Percentiles rank a stretch among this genome's conserved stretches.
Evolutionary conservation across 2,797 vertebrate species (phyloP).

Genomic region (Acrossocheilus wenchowensis): DNA sequence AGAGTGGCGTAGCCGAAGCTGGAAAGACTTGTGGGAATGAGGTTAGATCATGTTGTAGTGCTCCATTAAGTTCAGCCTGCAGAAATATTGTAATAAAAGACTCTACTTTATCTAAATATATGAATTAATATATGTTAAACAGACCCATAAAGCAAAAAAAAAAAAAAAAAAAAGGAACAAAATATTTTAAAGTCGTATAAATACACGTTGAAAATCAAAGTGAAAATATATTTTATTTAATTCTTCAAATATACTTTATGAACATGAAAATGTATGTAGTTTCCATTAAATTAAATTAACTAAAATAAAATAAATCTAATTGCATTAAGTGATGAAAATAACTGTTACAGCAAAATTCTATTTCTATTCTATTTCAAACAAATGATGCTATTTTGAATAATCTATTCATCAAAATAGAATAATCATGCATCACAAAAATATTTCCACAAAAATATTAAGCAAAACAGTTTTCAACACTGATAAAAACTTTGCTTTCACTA

Average conservation of each 20-base stretch:
- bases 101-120: background rate
- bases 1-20: constrained; percentile 24
- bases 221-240: background rate
- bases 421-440: background rate
- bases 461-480: background rate
- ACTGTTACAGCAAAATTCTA: background rate
- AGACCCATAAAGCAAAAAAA: background rate
- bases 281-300: background rate
- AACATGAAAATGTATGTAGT: background rate
- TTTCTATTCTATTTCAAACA: background rate
- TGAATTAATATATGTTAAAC: background rate
- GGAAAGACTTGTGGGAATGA: constrained; percentile 47
- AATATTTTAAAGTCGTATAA: background rate
- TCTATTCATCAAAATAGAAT: background rate
- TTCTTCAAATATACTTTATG: background rate
- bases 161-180: background rate
- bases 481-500: background rate
- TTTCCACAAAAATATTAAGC: background rate
- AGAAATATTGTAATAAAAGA: background rate
- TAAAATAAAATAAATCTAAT: background rate
- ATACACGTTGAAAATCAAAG: background rate
- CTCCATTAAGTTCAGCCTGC: background rate
- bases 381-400: background rate
- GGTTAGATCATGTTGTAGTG: constrained; percentile 36
- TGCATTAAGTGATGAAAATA: background rate